Conservation (phyloP, 2,113 vertebrate species). For the Greenwoodochromis staneri region DNA sequence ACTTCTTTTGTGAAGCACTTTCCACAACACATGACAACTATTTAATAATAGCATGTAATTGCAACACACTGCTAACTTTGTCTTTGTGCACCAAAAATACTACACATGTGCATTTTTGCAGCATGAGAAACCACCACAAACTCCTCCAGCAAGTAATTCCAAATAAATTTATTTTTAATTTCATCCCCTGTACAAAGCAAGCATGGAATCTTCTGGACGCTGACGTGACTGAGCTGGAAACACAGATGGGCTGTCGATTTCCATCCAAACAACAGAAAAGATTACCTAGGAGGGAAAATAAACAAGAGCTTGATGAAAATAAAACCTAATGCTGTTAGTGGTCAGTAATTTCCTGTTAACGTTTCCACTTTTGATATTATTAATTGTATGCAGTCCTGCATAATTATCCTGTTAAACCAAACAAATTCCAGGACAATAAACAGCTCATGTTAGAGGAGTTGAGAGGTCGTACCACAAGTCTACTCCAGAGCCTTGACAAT, state of each 20-base stretch:
- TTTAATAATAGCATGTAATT: not conserved
- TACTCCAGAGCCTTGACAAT: slow-evolving; percentile 93
- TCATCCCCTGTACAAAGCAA: slow-evolving; percentile 78
- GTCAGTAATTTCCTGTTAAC: not conserved
- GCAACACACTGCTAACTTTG: not conserved
- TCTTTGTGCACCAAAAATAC: not conserved
- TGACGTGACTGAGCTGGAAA: slow-evolving; percentile 47
- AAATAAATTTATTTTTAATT: slow-evolving; percentile 77
- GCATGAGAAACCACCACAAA: not conserved
- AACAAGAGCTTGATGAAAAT: not conserved
- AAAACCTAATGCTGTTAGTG: not conserved
- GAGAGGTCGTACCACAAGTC: slow-evolving; percentile 33
- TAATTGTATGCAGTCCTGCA: not conserved
- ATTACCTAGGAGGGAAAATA: slow-evolving; percentile 16
- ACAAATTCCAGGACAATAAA: not conserved
- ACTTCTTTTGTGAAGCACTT: not conserved
- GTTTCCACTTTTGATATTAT: not conserved
- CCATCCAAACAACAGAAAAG: slow-evolving; percentile 32
- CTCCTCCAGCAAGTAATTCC: slow-evolving; percentile 36
- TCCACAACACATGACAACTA: not conserved
- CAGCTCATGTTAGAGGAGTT: not conserved
- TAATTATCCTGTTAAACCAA: not conserved
- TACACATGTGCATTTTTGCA: not conserved
- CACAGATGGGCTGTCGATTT: slow-evolving; percentile 19
- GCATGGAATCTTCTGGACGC: slow-evolving; percentile 52